Evolutionary conservation across 2,888 invertebrate species (phyloP).

Genomic region (Mechanitis mazaeus): DNA sequence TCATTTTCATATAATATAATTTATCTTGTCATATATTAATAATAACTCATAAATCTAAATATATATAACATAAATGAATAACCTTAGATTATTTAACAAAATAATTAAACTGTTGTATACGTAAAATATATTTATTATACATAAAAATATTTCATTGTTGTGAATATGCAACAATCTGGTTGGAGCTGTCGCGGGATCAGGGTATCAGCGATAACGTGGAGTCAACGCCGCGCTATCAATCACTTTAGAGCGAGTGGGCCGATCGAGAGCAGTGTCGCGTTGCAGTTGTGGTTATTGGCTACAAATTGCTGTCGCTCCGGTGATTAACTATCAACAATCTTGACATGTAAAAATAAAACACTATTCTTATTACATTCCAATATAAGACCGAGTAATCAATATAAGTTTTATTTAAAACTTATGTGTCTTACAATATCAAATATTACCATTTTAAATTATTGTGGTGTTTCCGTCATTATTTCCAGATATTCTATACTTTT

Average conservation of each 20-base stretch:
- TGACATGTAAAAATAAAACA: constrained; percentile 17
- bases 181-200: constrained; percentile 40
- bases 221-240: constrained; percentile 67
- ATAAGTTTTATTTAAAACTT: not conserved
- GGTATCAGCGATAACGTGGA: constrained; percentile 58
- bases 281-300: constrained; percentile 66
- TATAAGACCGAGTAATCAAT: not conserved
- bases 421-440: not conserved
- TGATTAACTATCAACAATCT: constrained; percentile 51
- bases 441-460: not conserved
- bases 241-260: constrained; percentile 57
- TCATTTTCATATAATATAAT: not conserved
- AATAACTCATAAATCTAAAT: not conserved
- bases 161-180: constrained; percentile 50
- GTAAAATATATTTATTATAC: too few species aligned
- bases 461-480: constrained; percentile 27
- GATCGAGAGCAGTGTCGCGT: constrained; percentile 56
- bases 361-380: not conserved
- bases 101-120: too few species aligned
- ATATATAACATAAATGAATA: not conserved
- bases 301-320: constrained; percentile 64
- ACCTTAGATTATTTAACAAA: too few species aligned
- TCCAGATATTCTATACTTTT: constrained; percentile 56
- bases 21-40: too few species aligned
- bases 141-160: constrained; percentile 22